Percentiles rank a stretch among this genome's conserved stretches.
Conservation (phyloP, 1,140 invertebrate genomes). For the Belonocnema kinseyi region DNA sequence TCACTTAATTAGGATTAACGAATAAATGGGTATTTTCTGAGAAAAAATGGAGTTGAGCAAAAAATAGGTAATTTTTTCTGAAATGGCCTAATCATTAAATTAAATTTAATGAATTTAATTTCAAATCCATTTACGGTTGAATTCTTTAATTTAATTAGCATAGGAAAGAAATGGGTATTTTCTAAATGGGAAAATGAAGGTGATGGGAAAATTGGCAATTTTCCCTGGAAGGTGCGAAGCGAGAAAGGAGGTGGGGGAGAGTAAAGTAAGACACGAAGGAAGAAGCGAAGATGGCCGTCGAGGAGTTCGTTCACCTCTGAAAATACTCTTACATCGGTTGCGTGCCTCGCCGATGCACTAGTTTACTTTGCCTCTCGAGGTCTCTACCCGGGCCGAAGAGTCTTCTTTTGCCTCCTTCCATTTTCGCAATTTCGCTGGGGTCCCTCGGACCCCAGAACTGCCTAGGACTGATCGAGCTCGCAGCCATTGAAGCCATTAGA, state of each 20-base stretch:
- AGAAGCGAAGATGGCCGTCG: conserved; percentile 60
- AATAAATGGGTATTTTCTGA: too few relatives aligned
- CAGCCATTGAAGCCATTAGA: conserved; percentile 63
- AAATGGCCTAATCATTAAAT: neutral
- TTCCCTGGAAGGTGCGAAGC: conserved; percentile 52
- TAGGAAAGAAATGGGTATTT: neutral
- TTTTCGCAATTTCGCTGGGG: conserved; percentile 47
- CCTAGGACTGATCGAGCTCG: conserved; percentile 52
- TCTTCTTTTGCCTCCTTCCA: conserved; percentile 52
- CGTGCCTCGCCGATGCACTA: conserved; percentile 71
- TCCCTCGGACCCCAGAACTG: conserved; percentile 48
- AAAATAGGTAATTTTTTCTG: too few relatives aligned
- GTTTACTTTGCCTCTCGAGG: conserved; percentile 66
- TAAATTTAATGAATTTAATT: neutral
- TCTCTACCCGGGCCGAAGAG: conserved; percentile 40
- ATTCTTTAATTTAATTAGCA: neutral
- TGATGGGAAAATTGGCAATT: conserved; percentile 62
- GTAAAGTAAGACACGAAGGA: conserved; percentile 66
- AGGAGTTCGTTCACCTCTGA: conserved; percentile 71
- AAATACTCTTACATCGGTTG: conserved; percentile 72
- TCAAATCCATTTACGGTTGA: too few relatives aligned
- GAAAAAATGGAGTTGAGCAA: too few relatives aligned
- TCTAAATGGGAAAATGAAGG: conserved; percentile 40
- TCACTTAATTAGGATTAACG: too few relatives aligned
- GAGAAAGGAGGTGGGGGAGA: conserved; percentile 43